Conservation (phyloP, 2,797 vertebrate genomes). For the Chelon labrosus region DNA sequence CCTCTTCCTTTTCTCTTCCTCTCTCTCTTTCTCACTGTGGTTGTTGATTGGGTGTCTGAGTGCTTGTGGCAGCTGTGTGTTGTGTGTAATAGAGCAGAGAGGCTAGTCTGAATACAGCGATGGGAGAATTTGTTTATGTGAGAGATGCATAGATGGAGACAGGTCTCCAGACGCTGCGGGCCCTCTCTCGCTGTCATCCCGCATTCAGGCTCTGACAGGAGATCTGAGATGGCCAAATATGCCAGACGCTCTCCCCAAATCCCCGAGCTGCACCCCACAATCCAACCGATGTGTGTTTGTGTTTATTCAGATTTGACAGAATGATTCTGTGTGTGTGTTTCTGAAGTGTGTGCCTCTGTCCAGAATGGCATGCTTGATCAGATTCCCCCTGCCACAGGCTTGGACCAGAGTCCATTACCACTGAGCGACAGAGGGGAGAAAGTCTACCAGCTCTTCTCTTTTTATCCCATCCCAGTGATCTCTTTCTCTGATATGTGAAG, state of each 20-base stretch:
- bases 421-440: constrained; percentile 72
- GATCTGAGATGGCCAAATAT: constrained; percentile 93
- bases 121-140: constrained; percentile 99
- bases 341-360: constrained; percentile 30
- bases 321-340: constrained; percentile 74
- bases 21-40: constrained; percentile 89
- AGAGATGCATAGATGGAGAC: constrained; percentile 98
- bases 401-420: constrained; percentile 81
- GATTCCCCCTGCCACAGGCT: constrained; percentile 68
- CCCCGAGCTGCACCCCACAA: constrained; percentile 74
- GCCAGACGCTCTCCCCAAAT: constrained; percentile 82
- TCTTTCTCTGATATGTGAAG: constrained; percentile 76
- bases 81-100: constrained; percentile 99
- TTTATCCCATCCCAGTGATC: constrained; percentile 80
- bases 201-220: constrained; percentile 92
- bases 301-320: constrained; percentile 84
- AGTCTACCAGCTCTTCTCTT: constrained; percentile 69
- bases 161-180: constrained; percentile 90
- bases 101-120: constrained; percentile 98
- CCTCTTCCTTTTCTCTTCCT: constrained; percentile 60
- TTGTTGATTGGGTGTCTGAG: constrained; percentile 99
- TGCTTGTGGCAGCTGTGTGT: constrained; percentile 99
- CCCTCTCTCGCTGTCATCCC: constrained; percentile 91
- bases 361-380: constrained; percentile 73
- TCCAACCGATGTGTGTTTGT: constrained; percentile 77